Evolutionary conservation across 2,113 vertebrate species (phyloP).

Genomic region (Talpa occidentalis): DNA sequence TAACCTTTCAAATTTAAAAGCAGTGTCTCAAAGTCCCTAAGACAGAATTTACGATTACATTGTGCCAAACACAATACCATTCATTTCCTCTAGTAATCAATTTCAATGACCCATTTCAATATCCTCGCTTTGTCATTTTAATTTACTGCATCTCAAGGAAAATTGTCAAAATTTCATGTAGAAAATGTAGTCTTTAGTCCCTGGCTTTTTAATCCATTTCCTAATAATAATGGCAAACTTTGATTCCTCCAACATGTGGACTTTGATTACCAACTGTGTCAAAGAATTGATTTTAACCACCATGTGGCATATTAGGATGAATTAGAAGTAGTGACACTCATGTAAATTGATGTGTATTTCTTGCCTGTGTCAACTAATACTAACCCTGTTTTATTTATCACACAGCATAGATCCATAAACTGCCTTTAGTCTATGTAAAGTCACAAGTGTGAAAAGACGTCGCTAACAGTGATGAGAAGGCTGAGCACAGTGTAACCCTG

Average conservation of each 20-base stretch:
- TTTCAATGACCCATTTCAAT: not conserved
- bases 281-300: not conserved
- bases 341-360: not conserved
- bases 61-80: not conserved
- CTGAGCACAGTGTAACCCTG: no score
- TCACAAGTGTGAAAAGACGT: not conserved
- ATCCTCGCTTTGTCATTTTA: not conserved
- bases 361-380: not conserved
- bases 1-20: slow-evolving; percentile 16
- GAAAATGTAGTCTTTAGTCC: not conserved
- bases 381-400: not conserved
- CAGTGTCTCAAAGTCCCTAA: not conserved
- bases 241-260: not conserved
- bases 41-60: not conserved
- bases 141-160: not conserved
- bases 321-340: not conserved
- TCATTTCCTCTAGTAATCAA: not conserved
- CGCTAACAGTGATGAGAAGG: not conserved
- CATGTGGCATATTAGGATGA: not conserved
- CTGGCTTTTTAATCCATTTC: not conserved
- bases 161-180: not conserved
- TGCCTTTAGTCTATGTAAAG: not conserved
- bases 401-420: not conserved
- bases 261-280: not conserved
- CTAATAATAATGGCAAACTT: not conserved